Base-by-base conservation (phyloP, 2,797 vertebrate species). In the Xerus rutilus region DNA sequence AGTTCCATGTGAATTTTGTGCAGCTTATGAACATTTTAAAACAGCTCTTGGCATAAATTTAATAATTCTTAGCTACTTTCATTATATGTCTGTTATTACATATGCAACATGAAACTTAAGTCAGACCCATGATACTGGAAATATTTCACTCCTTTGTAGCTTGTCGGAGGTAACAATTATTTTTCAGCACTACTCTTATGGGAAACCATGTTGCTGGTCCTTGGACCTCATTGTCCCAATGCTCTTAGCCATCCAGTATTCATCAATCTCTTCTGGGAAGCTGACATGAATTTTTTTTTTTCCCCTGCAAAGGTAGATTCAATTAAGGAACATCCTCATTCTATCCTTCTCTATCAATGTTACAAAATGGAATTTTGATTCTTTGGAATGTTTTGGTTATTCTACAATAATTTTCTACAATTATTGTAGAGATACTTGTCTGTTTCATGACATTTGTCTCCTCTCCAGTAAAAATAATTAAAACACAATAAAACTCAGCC, bases 11-110 rank as follows among this genome's bases (percentile, higher is more conserved):
- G 54, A 18, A 39, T 59, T 91, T 73, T 88, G 18, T 35, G 43
- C 73, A 91, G 39, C 79, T 72, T 86, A 64, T 76, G 79, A 90
- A 79, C 9, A 77, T 79, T 82, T 82, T 72, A 43, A 64, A 79
- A 6, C 0, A 67, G 2, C 45, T 87, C 5, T 79, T 87, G 49
- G 13, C 12, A 54, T 2, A 69, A 59, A 92, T 25, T 79, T n/a
- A 57, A 30, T 62, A 57, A 73, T 49, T 17, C 0, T 62, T 93
- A 69, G 39, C 0, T 81, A 52, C 72, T 76, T 73, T 69, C 86
- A 65, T 43, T 64, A 0, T 69, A 21, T 84, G 1, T 52, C 54
- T 39, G 18, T 74, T 35, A 78, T 49, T 59, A 30, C 1, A 67
- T 13, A 54, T 20, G 49, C 21, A 57, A 28, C 7, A 25, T 52